Evolutionary conservation across 2,797 vertebrate genomes (phyloP).

Genomic region (Telmatherina bonti): DNA sequence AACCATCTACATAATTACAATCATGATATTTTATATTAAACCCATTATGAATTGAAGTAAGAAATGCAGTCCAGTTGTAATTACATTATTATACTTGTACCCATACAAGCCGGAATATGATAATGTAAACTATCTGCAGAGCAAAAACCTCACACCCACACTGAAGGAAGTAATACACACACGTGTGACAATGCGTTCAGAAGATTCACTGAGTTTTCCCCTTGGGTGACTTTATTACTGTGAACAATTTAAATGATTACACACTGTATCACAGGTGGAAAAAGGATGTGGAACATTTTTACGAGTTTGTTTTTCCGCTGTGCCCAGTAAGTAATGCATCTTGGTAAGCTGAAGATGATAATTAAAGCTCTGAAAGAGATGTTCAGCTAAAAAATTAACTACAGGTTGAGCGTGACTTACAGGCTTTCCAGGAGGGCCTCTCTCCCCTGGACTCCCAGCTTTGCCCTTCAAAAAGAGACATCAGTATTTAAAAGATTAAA

Average conservation of each 20-base stretch:
- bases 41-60: neutral
- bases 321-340: conserved; percentile 6
- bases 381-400: conserved; percentile 7
- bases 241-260: conserved; percentile 39
- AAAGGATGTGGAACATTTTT: conserved; percentile 46
- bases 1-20: neutral
- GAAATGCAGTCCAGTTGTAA: neutral
- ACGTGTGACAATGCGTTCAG: neutral
- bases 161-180: neutral
- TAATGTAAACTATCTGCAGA: neutral
- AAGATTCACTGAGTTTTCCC: conserved; percentile 5
- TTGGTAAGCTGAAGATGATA: conserved; percentile 1
- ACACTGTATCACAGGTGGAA: conserved; percentile 25
- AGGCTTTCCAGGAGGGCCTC: conserved; percentile 86
- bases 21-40: neutral
- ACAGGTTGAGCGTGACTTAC: conserved; percentile 82
- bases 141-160: conserved; percentile 1
- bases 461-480: conserved; percentile 87
- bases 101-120: neutral
- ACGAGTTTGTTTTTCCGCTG: conserved; percentile 22
- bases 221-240: conserved; percentile 19
- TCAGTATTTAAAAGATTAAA: conserved; percentile 9
- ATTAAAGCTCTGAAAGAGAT: conserved; percentile 38
- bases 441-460: conserved; percentile 89
- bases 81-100: neutral